These are phyloP conservation scores for Helobdella robusta DNA, from an alignment of 2,888 invertebrate species.

Conservation along the genomic window DNA sequence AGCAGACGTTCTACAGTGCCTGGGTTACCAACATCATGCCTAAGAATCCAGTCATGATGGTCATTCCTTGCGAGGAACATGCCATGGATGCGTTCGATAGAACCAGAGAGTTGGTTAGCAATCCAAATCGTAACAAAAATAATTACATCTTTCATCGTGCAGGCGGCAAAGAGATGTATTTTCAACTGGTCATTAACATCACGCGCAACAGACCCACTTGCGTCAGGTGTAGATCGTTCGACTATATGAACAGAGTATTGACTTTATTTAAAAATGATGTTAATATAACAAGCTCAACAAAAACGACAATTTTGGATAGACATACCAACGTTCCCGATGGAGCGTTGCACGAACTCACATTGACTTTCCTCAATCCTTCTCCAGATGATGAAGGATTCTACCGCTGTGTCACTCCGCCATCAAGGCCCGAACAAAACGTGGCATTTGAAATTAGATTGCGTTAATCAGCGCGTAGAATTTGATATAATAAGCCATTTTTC, in stretches of 20 bases:
- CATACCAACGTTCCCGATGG: conserved; percentile 23
- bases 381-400: not conserved
- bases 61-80: conserved; percentile 15
- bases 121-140: too few species aligned
- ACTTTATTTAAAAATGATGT: not conserved
- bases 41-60: conserved; percentile 1
- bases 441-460: too few species aligned
- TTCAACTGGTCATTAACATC: conserved; percentile 15
- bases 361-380: conserved; percentile 11
- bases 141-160: not conserved
- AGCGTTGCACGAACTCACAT: conserved; percentile 11
- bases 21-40: not conserved
- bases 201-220: conserved; percentile 5
- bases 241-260: conserved; percentile 1
- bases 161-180: not conserved
- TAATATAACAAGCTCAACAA: not conserved
- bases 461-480: too few species aligned
- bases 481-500: too few species aligned
- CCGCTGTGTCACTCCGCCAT: not conserved
- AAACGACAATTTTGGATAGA: conserved; percentile 1
- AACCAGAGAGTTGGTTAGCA: too few species aligned
- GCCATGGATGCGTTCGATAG: not conserved
- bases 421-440: too few species aligned
- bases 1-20: conserved; percentile 16
- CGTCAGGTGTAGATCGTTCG: conserved; percentile 19